phyloP scores from a whole-genome alignment of 2,797 vertebrate species.

The Dromococcyx pavoninus region DNA sequence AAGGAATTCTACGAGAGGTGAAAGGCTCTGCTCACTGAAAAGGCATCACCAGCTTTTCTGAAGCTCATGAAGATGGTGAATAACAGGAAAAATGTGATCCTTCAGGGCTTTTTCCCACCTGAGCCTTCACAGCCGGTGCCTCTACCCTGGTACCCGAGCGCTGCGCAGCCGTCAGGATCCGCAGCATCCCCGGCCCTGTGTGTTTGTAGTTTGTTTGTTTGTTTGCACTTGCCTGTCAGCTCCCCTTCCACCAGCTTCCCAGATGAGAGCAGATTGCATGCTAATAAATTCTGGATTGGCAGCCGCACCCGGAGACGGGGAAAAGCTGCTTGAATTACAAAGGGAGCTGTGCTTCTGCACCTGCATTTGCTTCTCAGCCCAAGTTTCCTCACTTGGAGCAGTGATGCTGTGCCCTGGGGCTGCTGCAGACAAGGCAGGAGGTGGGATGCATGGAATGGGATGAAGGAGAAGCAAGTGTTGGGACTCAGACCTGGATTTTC shows the following conservation, averaged over 20 bases:
- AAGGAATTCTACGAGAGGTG: neutral
- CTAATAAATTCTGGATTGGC: neutral
- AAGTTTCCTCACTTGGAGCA: no score
- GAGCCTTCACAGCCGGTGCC: neutral
- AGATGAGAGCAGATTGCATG: neutral
- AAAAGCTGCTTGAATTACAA: neutral
- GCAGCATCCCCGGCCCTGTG: neutral
- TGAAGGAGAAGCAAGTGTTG: no score
- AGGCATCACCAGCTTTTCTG: neutral
- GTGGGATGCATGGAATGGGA: no score
- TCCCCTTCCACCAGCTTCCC: neutral
- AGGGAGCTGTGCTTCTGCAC: neutral
- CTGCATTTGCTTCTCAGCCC: neutral
- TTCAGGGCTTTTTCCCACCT: neutral
- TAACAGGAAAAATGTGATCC: neutral
- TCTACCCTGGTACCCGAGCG: neutral
- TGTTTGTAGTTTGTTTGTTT: neutral
- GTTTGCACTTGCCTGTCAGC: neutral
- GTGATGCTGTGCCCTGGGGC: neutral
- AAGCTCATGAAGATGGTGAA: neutral
- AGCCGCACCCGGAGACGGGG: neutral
- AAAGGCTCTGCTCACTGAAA: neutral
- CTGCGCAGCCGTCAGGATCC: neutral
- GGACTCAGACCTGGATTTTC: no score
- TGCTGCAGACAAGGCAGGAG: no score